These are phyloP conservation scores for Channa argus DNA, from an alignment of 2,113 vertebrate genomes.

Conservation along the genomic window DNA sequence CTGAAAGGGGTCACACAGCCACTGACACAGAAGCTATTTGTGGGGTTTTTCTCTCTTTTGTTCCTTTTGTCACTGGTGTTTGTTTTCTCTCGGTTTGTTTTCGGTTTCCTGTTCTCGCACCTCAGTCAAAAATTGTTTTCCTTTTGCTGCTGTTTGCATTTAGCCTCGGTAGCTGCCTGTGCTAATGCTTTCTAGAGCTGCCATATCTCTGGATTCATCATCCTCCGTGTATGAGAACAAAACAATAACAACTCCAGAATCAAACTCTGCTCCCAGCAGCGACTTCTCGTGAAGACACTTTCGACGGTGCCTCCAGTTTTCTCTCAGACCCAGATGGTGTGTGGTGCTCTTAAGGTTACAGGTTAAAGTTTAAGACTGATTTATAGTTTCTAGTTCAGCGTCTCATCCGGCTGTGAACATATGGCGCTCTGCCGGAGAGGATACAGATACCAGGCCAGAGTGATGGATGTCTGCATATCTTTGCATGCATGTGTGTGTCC, in stretches of 20 bases:
- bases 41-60: not conserved
- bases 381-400: slow-evolving; percentile 35
- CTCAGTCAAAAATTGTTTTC: not conserved
- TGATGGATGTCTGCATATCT: slow-evolving; percentile 15
- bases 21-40: slow-evolving; percentile 38
- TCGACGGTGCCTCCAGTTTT: not conserved
- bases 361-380: slow-evolving; percentile 49
- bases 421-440: slow-evolving; percentile 40
- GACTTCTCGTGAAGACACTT: too few relatives aligned
- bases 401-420: slow-evolving; percentile 48
- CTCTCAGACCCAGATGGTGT: slow-evolving; percentile 42
- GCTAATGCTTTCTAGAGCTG: not conserved
- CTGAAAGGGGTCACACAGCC: slow-evolving; percentile 29
- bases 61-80: not conserved
- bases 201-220: not conserved
- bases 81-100: not conserved
- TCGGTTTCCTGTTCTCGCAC: not conserved
- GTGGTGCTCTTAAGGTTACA: slow-evolving; percentile 26
- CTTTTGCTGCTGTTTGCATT: not conserved
- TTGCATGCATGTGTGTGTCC: not conserved
- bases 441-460: slow-evolving; percentile 23
- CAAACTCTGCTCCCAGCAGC: too few relatives aligned
- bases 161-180: not conserved
- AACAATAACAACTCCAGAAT: not conserved
- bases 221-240: too few relatives aligned